Base-by-base conservation (phyloP, 2,888 invertebrate species). In the Leptinotarsa tumamoca region DNA sequence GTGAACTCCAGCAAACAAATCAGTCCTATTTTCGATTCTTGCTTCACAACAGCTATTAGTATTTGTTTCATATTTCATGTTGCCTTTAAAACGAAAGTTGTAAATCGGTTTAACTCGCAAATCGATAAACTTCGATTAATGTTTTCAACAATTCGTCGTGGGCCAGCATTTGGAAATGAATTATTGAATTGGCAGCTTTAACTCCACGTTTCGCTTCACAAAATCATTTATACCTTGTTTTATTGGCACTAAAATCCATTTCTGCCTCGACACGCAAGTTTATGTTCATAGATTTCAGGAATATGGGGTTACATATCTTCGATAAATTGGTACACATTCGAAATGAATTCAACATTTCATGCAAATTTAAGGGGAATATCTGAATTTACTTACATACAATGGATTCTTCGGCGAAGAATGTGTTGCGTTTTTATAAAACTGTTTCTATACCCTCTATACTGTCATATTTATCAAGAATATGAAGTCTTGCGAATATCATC, bases 91-190 rank as follows among this genome's bases (percentile, higher is more conserved):
- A 52, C 15, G 15, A 63, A 33, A 13, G 58, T 58, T 21, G 21
- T 52, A 7, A 23, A 58, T 21, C 21, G 14, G 61, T n/a, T 13
- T n/a, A 5, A 63, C 17, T 63, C n/a, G 15, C 63, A 15, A 33
- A 33, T 33, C 27, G 33, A 63, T 63, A 63, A 63, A 63, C 63
- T 33, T 63, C 63, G 17, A 63, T 63, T 63, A 17, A 33, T 63
- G 63, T 33, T 33, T 15, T 17, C 33, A 63, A 27, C 27, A 63
- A 33, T 27, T 63, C 63, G 63, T 63, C 23, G 10, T 21, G 21
- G 58, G 21, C n/a, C 58, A 23, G 23, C 10, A 58, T 58, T 58
- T 23, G 21, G 58, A 23, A 63, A 17, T 63, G 63, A 63, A 63
- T 63, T n/a, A 63, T 63, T 17, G 17, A 63, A 14, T 27, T 63